Evolutionary conservation across 2,888 invertebrate genomes (phyloP).

Genomic region (Glaucopsyche alexis): DNA sequence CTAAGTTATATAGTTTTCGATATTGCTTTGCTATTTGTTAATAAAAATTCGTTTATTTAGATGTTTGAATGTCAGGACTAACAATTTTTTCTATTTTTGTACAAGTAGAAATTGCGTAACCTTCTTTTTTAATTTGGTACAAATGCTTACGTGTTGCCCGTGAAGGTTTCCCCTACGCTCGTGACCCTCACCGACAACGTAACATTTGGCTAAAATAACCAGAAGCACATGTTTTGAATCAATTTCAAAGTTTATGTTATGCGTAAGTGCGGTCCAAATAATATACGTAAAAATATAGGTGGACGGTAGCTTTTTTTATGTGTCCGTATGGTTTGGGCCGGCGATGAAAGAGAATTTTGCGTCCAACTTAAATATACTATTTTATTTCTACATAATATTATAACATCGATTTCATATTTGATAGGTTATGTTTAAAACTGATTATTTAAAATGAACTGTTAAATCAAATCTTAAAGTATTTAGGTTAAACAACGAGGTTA

Average conservation of each 20-base stretch:
- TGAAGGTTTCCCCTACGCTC: conserved; percentile 73
- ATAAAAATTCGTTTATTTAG: not conserved
- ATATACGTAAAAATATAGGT: not conserved
- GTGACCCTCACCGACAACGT: conserved; percentile 65
- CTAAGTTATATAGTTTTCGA: not conserved
- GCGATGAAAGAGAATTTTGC: conserved; percentile 30
- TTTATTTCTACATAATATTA: not conserved
- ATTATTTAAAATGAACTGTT: not conserved
- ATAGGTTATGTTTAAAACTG: not conserved
- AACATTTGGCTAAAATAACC: conserved; percentile 49
- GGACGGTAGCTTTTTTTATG: not conserved
- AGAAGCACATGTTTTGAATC: conserved; percentile 50
- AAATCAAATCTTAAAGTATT: not conserved
- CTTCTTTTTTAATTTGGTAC: conserved; percentile 68
- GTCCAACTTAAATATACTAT: not conserved
- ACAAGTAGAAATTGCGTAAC: conserved; percentile 74
- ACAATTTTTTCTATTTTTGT: conserved; percentile 44
- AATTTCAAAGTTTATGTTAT: conserved; percentile 45
- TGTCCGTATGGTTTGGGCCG: conserved; percentile 41
- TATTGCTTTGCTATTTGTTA: not conserved
- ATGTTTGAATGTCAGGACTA: not conserved
- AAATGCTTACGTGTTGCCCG: conserved; percentile 77
- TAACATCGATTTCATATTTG: not conserved
- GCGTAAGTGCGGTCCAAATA: conserved; percentile 37
- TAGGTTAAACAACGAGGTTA: not conserved